Base-by-base conservation (phyloP, 2,113 vertebrate genomes). In the Uria aalge region DNA sequence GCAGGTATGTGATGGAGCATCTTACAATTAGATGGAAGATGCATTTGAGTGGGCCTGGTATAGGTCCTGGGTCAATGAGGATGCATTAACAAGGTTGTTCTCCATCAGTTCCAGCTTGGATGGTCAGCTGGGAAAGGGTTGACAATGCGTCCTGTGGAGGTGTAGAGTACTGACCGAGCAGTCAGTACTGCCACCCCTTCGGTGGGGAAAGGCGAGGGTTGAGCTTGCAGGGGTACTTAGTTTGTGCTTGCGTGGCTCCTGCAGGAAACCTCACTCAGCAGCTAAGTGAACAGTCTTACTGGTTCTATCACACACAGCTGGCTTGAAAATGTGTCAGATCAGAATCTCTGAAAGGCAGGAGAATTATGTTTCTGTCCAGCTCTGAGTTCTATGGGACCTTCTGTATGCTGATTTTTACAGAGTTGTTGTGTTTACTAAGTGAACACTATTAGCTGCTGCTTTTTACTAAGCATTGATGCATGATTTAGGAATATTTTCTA, bases 1-100 rank as follows among this genome's bases (percentile, higher is more conserved):
- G 15, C 22, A 11, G 24, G 12, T 29, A 2, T 24, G 17, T 73
- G 59, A 21, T 0, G 0, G 56, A 81, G 18, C 47, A 43, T 64
- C 56, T 66, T 78, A 13, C 30, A 60, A 2, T 67, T 68, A 66
- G 27, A 5, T 43, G 40, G 24, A 60, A 50, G 84, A 27, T 32
- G 40, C 10, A 9, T 53, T 62, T 3, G 6, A 26, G 34, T 18
- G 34, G 73, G 48, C 11, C 43, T 67, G 64, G 47, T 80, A 41
- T 53, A 55, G 66, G n/a, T 62, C 56, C 66, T 38, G 64, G 69
- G 71, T 38, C 55, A n/a, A 36, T 52, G 9, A 43, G 24, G 64
- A 6, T 29, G 9, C 24, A 2, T 48, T 88, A 29, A 38, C 10
- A 21, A 76, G 6, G 1, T 45, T 36, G 38, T 56, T 73, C 41